Evolutionary conservation across 2,113 vertebrate genomes (phyloP).

Genomic region (Orientallactaga bullata): DNA sequence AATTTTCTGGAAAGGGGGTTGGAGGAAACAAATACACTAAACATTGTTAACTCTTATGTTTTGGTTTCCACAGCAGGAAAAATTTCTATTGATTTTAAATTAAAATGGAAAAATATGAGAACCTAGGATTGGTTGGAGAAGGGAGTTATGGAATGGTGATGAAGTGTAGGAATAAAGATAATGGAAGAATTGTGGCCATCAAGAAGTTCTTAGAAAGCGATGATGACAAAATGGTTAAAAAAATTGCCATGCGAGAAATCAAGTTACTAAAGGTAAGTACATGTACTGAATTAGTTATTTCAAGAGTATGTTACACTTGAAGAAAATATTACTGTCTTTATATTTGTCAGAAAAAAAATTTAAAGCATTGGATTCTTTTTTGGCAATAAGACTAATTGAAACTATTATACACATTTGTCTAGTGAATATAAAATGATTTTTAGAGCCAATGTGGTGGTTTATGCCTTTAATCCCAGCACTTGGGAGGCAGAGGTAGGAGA

Average conservation of each 20-base stretch:
- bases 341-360: not conserved
- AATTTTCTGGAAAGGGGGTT: not conserved
- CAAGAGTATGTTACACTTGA: not conserved
- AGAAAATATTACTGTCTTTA: not conserved
- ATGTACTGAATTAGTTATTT: not conserved
- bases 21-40: not conserved
- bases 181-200: slow-evolving; percentile 91
- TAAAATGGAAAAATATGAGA: slow-evolving; percentile 92
- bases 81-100: slow-evolving; percentile 55
- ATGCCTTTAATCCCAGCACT: too few relatives aligned
- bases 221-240: slow-evolving; percentile 92
- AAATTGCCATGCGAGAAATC: slow-evolving; percentile 89
- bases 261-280: slow-evolving; percentile 87
- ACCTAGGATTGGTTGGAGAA: slow-evolving; percentile 91
- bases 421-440: slow-evolving; percentile 23
- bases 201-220: slow-evolving; percentile 95
- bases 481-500: too few relatives aligned
- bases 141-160: slow-evolving; percentile 93
- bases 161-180: slow-evolving; percentile 91
- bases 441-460: not conserved
- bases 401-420: slow-evolving; percentile 31
- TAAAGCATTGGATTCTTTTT: slow-evolving; percentile 36
- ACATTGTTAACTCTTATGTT: slow-evolving; percentile 19
- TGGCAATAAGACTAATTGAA: slow-evolving; percentile 29
- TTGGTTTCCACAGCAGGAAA: slow-evolving; percentile 68